Percentiles rank a stretch among this genome's conserved stretches.
Conservation (phyloP, 2,113 vertebrate species). For the Phaethornis superciliosus region DNA sequence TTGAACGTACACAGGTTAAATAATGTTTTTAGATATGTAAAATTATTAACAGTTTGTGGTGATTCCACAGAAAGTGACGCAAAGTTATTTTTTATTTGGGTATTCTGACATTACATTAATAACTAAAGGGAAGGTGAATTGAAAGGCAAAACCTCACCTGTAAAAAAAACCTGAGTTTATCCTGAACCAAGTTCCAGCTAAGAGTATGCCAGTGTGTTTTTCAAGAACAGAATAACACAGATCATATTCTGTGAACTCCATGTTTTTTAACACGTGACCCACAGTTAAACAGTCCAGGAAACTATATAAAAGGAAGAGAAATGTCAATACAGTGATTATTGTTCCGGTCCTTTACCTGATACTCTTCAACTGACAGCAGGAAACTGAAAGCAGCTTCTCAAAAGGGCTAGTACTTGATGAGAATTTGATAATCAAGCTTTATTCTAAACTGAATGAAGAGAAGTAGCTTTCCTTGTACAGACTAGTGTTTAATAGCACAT, state of each 20-base stretch:
- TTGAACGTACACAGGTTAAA: neutral
- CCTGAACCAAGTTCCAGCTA: neutral
- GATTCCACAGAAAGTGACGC: neutral
- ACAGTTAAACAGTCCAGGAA: neutral
- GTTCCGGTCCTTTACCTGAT: neutral
- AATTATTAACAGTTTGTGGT: neutral
- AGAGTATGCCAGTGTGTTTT: neutral
- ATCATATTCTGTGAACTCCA: neutral
- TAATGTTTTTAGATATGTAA: neutral
- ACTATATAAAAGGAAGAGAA: neutral
- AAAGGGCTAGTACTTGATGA: neutral
- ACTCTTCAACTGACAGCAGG: neutral
- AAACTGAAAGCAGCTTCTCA: neutral
- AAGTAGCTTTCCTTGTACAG: neutral
- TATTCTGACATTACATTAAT: neutral
- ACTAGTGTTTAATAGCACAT: neutral
- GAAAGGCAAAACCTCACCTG: neutral
- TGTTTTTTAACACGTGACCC: accelerated
- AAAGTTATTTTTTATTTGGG: neutral
- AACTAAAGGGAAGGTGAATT: neutral
- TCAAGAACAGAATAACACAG: neutral
- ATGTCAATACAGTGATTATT: neutral
- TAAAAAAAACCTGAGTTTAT: neutral
- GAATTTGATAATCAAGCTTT: neutral
- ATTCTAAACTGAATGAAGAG: neutral